Evolutionary conservation across 1,140 invertebrate genomes (phyloP), one percentile per base, ranked within the genome.

Genomic region (Macrotrachela quadricornifera): DNA sequence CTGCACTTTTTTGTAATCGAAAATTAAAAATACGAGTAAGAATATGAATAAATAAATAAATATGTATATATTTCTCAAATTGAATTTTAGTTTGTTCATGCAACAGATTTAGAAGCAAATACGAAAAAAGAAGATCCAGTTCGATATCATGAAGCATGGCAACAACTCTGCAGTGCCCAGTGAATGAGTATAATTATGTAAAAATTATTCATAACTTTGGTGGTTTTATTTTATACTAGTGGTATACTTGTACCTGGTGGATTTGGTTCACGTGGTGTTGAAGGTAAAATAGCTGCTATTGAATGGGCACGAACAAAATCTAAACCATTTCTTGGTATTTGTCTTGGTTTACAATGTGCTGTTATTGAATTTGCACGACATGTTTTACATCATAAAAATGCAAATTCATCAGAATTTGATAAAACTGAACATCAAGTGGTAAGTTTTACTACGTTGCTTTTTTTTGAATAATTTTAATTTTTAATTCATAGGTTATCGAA

Each of bases 201-300:
- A 14, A n/a, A 13, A 39, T 18, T 39, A 10, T 39, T n/a, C 18
- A 13, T 30, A 18, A 16, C 41, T 56, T 42, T 15, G 49, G 21
- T 21, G 15, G 41, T 17, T 49, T n/a, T 38, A 39, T 0, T 30
- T 30, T n/a, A 12, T 55, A 74, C 53, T 61, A 84, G 80, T 69
- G 92, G 91, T 56, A 78, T 99, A 2, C 76, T 99, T 55, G 85
- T 99, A 10, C 92, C 94, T 39, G 90, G 90, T 56, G 91, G 94
- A 21, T 99, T 99, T 73, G 94, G 92, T 15, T 78, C 80, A 58
- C 76, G 92, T 47, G 94, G 94, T 8, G 80, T 91, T 60, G 85
- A 95, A 67, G 94, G 94, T 4, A 99, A 90, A 72, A 87, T 99
- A 36, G 75, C 79, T 55, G 90, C 91, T 0, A 85, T 83, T 57